Base-by-base conservation (phyloP, 2,888 invertebrate genomes). In the Eucera pruinosa region DNA sequence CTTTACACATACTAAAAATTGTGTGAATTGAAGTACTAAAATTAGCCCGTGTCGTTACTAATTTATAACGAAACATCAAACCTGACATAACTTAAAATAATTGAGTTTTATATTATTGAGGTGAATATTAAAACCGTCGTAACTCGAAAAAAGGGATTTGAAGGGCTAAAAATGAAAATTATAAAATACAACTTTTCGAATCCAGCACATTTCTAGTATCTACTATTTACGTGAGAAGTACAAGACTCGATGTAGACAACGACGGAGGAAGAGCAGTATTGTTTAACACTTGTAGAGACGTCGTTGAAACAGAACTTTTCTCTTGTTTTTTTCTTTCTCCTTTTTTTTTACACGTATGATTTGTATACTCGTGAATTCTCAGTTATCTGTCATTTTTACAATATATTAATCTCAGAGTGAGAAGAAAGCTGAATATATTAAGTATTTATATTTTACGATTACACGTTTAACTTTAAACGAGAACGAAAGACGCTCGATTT, bases 211-310 rank as follows among this genome's bases (percentile, higher is more conserved):
- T n/a, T n/a, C n/a, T n/a, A n/a, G n/a, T n/a, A n/a, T n/a, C 2
- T 39, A 47, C 11, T 0, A 25, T 33, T 47, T 27, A 50, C 27
- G 55, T 65, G 13, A 57, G 2, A 15, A 41, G 41, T 69, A 39
- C 47, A 64, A 64, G 54, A 64, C 65, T 70, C 36, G 54, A 55
- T 18, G 30, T 30, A 39, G 23, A 60, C 52, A 45, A 48, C 45
- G 57, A 57, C 48, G 48, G 18, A 3, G 0, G 20, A 50, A 50
- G 25, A 54, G 58, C 72, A 74, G 58, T 71, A 71, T 64, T 74
- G 54, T 27, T 20, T 47, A 71, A 70, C 58, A 47, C 30, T 68
- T 60, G 6, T 60, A 23, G 7, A 48, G 23, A 48, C n/a, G 55
- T 55, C 39, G 65, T 45, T 25, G 9, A 69, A 47, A n/a, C 13